Evolutionary conservation across 2,797 vertebrate genomes (phyloP).

Genomic region (Bucorvus abyssinicus): DNA sequence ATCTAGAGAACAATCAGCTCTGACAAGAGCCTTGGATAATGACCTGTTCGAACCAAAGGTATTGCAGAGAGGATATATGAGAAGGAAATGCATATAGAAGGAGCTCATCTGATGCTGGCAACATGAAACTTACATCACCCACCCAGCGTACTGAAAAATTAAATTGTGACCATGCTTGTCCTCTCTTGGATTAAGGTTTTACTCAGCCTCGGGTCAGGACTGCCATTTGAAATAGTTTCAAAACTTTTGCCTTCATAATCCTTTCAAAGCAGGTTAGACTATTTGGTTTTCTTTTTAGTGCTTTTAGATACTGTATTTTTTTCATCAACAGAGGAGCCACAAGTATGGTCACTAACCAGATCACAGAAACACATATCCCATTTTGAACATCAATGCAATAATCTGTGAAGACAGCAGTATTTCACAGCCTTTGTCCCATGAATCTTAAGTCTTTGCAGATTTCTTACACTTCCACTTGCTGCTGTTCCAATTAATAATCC

Average conservation of each 20-base stretch:
- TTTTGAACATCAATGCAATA: not conserved
- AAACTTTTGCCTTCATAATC: not conserved
- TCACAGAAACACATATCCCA: not conserved
- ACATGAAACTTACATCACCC: fast-evolving
- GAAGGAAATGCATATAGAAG: not conserved
- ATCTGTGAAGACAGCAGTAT: not conserved
- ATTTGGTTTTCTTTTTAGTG: not conserved
- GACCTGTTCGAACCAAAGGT: not conserved
- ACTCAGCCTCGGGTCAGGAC: not conserved
- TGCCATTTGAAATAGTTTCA: not conserved
- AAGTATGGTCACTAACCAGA: not conserved
- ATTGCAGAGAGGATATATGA: not conserved
- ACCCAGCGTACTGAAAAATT: not conserved
- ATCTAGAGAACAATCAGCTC: not conserved
- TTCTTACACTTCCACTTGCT: not conserved
- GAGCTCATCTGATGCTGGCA: not conserved
- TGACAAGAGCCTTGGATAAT: not conserved
- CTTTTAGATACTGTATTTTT: not conserved
- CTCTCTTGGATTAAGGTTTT: not conserved
- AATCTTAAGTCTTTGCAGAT: not conserved
- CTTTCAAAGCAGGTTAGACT: not conserved
- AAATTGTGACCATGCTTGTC: not conserved
- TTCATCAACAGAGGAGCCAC: not conserved
- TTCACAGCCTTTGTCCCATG: not conserved
- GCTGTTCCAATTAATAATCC: conserved; percentile 18